Evolutionary conservation across 92 coral and sea anemone species (phyloP).

Genomic region (Porites rus): DNA sequence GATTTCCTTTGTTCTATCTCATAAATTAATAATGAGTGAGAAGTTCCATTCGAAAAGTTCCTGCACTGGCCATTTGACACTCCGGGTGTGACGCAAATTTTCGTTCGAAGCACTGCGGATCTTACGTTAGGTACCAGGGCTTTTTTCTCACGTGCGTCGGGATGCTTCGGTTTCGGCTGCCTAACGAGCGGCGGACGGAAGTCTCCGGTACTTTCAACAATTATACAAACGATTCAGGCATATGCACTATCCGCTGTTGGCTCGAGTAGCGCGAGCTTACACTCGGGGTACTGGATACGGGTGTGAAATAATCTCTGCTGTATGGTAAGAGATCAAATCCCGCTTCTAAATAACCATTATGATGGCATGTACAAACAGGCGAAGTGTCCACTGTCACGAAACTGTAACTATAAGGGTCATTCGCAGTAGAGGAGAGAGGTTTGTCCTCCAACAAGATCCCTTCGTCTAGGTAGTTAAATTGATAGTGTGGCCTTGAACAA

Average conservation of each 20-base stretch:
- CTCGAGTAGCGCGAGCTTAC: constrained; percentile 2
- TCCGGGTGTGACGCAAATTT: too few relatives aligned
- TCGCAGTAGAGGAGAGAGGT: constrained; percentile 66
- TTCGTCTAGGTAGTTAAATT: constrained; percentile 87
- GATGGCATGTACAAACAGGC: constrained; percentile 79
- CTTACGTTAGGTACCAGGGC: neutral
- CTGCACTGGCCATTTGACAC: too few relatives aligned
- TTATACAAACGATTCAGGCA: constrained; percentile 94
- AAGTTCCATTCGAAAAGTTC: too few relatives aligned
- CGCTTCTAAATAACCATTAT: constrained; percentile 32
- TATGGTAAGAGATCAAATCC: constrained; percentile 65
- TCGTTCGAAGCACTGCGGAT: too few relatives aligned
- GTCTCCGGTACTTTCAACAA: neutral
- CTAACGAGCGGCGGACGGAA: neutral
- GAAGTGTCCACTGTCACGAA: constrained; percentile 84
- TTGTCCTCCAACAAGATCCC: constrained; percentile 91
- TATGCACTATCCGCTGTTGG: constrained; percentile 16
- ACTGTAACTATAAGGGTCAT: constrained; percentile 69
- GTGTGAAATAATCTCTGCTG: constrained; percentile 67
- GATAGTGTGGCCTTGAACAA: constrained; percentile 82
- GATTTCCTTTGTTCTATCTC: too few relatives aligned
- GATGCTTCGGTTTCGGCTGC: neutral
- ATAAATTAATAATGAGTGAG: too few relatives aligned
- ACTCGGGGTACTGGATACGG: constrained; percentile 38
- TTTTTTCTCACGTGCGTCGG: too few relatives aligned